These are phyloP conservation scores for Penaeus chinensis DNA, from an alignment of 1,140 invertebrate genomes.

Conservation along the genomic window DNA sequence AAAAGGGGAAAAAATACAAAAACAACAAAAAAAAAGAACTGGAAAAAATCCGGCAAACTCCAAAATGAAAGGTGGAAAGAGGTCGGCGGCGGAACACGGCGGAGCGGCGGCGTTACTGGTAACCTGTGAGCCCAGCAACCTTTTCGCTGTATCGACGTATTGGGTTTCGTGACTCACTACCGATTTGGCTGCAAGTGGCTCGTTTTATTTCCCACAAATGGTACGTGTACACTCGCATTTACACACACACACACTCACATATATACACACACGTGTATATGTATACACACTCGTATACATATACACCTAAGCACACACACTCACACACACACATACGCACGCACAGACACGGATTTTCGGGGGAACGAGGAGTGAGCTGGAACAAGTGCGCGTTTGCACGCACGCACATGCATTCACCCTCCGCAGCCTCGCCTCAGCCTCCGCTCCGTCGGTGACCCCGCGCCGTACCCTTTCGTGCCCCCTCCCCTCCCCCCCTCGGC, in stretches of 20 bases:
- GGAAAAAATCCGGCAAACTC: no score
- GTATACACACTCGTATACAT: no score
- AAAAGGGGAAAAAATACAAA: no score
- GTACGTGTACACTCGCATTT: conserved; percentile 41
- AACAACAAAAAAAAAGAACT: no score
- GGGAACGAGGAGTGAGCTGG: no score
- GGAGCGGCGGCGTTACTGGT: background rate
- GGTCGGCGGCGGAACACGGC: background rate
- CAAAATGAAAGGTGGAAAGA: conserved; percentile 7
- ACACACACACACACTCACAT: conserved; percentile 29
- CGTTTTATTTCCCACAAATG: conserved; percentile 54
- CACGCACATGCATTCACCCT: no score
- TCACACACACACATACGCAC: no score
- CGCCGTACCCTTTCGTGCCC: background rate
- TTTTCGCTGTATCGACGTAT: conserved; percentile 54
- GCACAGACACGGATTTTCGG: no score
- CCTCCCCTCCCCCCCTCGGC: background rate
- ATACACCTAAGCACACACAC: no score
- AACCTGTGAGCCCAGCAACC: conserved; percentile 48
- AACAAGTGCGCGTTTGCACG: no score
- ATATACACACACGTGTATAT: no score
- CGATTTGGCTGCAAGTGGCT: conserved; percentile 54
- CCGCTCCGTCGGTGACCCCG: background rate
- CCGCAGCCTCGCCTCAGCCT: no score
- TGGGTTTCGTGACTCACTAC: conserved; percentile 52